phyloP scores from a whole-genome alignment of 2,888 invertebrate species.

The Pyrochroa serraticornis region DNA sequence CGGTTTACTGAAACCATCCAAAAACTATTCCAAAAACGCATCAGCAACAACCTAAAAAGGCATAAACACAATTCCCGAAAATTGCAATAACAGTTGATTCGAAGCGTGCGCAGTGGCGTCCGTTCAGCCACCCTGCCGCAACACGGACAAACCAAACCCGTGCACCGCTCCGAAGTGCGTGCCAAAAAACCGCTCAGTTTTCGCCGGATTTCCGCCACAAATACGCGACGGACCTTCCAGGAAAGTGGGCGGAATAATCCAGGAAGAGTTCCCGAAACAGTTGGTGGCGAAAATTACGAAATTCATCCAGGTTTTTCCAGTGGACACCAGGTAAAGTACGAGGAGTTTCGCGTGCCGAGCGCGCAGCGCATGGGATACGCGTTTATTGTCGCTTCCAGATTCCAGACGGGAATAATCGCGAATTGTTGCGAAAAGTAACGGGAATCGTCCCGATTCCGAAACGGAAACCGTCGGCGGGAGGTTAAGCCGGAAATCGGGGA shows the following conservation, averaged over 20 bases:
- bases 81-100: constrained; percentile 16
- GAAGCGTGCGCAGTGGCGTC: constrained; percentile 38
- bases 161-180: constrained; percentile 24
- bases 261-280: too few species aligned
- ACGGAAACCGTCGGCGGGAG: background rate
- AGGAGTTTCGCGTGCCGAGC: constrained; percentile 40
- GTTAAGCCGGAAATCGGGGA: background rate
- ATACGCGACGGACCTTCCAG: constrained; percentile 39
- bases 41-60: constrained; percentile 1
- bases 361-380: constrained; percentile 38
- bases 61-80: constrained; percentile 19
- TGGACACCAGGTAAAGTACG: constrained; percentile 36
- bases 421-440: too few species aligned
- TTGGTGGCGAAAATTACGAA: too few species aligned
- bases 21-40: too few species aligned
- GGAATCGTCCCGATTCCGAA: too few species aligned
- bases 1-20: background rate
- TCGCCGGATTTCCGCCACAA: constrained; percentile 30
- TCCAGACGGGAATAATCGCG: background rate
- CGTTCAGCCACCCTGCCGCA: constrained; percentile 47
- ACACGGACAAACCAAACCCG: constrained; percentile 43
- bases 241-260: constrained; percentile 29
- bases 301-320: too few species aligned
- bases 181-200: constrained; percentile 30
- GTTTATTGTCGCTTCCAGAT: constrained; percentile 31